A percentile compares a stretch with the other conserved stretches of the same genome.
These are phyloP conservation scores for Protodeltote pygarga DNA, from an alignment of 2,888 invertebrate species.

Conservation along the genomic window DNA sequence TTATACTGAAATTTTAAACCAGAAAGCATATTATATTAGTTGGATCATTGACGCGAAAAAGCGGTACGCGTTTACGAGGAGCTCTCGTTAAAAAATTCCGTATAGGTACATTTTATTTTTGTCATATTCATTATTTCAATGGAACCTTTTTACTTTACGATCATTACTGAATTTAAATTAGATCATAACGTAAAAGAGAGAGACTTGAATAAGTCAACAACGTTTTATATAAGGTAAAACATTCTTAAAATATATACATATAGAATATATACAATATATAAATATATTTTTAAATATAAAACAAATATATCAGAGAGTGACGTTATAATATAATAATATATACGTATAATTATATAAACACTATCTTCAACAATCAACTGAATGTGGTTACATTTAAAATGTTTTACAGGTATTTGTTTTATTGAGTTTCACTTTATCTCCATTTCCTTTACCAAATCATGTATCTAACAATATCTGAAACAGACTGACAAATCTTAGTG, in stretches of 20 bases:
- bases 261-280: not conserved
- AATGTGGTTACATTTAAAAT: no score
- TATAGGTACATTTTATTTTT: conserved; percentile 39
- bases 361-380: no score
- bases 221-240: no score
- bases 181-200: no score
- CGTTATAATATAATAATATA: no score
- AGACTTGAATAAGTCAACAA: no score
- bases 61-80: conserved; percentile 35
- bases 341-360: no score
- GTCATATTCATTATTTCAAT: conserved; percentile 38
- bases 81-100: conserved; percentile 45
- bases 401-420: no score
- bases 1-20: conserved; percentile 41
- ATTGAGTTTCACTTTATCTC: not conserved
- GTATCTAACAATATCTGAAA: not conserved
- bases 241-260: no score
- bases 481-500: conserved; percentile 1
- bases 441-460: not conserved
- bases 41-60: conserved; percentile 59
- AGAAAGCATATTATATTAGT: conserved; percentile 63
- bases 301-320: no score
- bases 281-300: no score
- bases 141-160: conserved; percentile 25
- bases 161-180: conserved; percentile 16